Base-by-base conservation (phyloP, 2,113 vertebrate species). In the Nothocercus nigrocapillus region DNA sequence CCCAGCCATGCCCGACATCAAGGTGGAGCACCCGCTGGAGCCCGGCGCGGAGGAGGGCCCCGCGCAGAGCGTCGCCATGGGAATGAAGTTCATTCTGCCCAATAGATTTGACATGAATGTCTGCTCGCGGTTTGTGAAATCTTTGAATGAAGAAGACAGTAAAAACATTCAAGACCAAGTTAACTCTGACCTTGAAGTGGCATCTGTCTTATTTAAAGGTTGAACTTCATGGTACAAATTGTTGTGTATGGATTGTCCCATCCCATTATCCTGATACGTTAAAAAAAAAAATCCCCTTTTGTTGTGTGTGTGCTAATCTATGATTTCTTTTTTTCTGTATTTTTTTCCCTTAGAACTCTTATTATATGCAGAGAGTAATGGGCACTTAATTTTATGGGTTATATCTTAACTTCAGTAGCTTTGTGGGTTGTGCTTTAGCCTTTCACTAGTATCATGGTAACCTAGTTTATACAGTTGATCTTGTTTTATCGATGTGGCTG, bases 131-230 rank as follows among this genome's bases (percentile, higher is more conserved):
- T 99, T 99, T 95, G 99, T 99, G 63, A 99, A 99, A 90, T 99
- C 99, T 7, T 97, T 99, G 62, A 99, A 99, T 63, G 99, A 99
- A 94, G 99, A 99, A 88, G 99, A 99, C 47, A 99, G 99, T 96
- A 99, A 99, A 98, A 99, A 99, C 93, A 99, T 99, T 96, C 99
- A 99, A 96, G 99, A 99, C 97, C 99, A 99, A 96, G 99, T 99
- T 88, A 99, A 99, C 97, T 99, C 99, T 34, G 99, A 99, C 90
- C 98, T 99, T 91, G 99, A 99, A 97, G 99, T 99, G 40, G 99
- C 99, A 5, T 99, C 99, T 67, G 99, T 99, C 80, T 94, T 99
- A 93, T 99, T 99, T 97, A 99, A 99, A 99, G 99, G 99, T 99
- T 96, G 93, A 95, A 93, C 76, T 94, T 97, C 96, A 77, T 97